phyloP scores from a whole-genome alignment of 2,113 vertebrate genomes.

The Collichthys lucidus region DNA sequence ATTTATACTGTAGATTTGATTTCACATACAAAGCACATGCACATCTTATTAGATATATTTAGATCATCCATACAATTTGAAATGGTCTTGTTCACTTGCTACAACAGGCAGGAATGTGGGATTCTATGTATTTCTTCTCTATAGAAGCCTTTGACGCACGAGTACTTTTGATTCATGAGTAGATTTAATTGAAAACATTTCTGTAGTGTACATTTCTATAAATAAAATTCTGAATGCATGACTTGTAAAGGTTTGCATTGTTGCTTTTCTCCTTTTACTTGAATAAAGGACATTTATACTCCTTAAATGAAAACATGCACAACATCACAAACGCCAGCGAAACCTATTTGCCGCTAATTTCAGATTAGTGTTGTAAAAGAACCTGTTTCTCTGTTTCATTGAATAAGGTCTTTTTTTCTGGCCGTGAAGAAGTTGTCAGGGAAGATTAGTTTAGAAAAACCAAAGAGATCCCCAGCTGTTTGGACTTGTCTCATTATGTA shows the following conservation, averaged over 20 bases:
- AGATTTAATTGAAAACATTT: neutral
- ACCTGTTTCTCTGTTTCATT: constrained; percentile 41
- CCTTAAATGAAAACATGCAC: neutral
- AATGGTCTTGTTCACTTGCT: neutral
- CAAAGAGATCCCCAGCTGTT: constrained; percentile 57
- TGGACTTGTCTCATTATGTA: constrained; percentile 68
- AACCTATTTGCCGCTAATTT: constrained; percentile 27
- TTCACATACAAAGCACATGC: too few relatives aligned
- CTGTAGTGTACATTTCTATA: too few relatives aligned
- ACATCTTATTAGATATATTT: neutral
- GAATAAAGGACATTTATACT: neutral
- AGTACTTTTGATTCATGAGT: neutral
- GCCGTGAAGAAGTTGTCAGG: constrained; percentile 44
- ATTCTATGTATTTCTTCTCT: too few relatives aligned
- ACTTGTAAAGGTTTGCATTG: neutral
- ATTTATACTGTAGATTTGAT: too few relatives aligned
- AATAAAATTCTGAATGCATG: neutral
- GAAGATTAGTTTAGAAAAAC: constrained; percentile 59
- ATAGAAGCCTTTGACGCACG: neutral
- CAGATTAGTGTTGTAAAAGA: constrained; percentile 17
- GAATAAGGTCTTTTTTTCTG: constrained; percentile 47
- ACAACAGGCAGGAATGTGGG: neutral
- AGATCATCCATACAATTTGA: neutral
- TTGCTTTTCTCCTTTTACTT: neutral
- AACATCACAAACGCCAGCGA: constrained; percentile 11